Evolutionary conservation across 2,888 invertebrate genomes (phyloP), one percentile per base, ranked within the genome.

Genomic region (Leptinotarsa juncta): DNA sequence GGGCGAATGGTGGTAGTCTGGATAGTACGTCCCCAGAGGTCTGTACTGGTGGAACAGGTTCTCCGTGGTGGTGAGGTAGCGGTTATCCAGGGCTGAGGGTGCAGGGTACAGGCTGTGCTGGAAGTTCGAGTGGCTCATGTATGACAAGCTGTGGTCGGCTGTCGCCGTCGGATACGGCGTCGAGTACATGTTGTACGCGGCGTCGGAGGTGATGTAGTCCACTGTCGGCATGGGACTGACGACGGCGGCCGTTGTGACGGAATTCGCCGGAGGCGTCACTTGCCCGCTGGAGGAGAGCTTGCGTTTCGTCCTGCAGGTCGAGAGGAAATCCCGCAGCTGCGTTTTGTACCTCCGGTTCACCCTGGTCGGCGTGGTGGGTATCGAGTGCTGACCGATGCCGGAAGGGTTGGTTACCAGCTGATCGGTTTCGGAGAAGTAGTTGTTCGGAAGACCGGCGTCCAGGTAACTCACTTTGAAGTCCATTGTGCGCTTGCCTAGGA

Each of bases 401-500:
- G 90, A 91, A 62, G 91, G 89, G 78, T 90, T 91, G 60, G 91
- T 89, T 3, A 92, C 89, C 20, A 96, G 88, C 86, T 94, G 95
- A 85, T 96, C 96, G 65, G 93, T 92, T 85, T 97, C 97, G 10
- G 95, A 94, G 89, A 97, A 96, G 89, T 97, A 97, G 72, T 94
- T 93, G 84, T 96, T 97, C 18, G 96, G 96, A 79, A 97, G 90
- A 18, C 97, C 97, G 0, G 97, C 97, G 87, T 97, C 97, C 84
- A 98, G 91, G 89, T 99, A 99, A 87, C 98, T 98, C 72, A 97
- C 97, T 91, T 99, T 98, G 89, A 98, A 99, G 89, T 99, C 98
- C 96, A 98, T 98, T 7, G 98, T 99, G 80, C 99, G 92, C 88
- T 99, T 99, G 51, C 98, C 98, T 67, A 99, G 91, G 77, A 99